These are phyloP conservation scores for Drosophila testacea DNA, from an alignment of 2,888 invertebrate genomes.

Conservation along the genomic window DNA sequence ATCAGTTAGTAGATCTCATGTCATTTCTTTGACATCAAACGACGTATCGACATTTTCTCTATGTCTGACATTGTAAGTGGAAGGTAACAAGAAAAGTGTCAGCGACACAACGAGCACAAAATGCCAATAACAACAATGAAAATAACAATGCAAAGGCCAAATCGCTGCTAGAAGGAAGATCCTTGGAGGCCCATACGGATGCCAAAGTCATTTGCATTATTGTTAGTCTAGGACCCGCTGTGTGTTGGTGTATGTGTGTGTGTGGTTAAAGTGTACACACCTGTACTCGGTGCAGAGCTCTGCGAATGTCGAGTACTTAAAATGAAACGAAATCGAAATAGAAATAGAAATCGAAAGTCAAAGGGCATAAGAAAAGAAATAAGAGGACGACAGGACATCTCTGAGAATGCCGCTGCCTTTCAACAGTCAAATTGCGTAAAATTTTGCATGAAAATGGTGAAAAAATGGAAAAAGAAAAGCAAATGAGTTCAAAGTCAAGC, in stretches of 20 bases:
- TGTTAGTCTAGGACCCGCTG: constrained; percentile 39
- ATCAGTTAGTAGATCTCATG: constrained; percentile 9
- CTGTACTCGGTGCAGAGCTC: constrained; percentile 22
- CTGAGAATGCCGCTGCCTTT: constrained; percentile 11
- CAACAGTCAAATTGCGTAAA: constrained; percentile 62
- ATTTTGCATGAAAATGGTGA: constrained; percentile 45
- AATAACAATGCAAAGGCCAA: constrained; percentile 30
- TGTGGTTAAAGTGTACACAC: constrained; percentile 24
- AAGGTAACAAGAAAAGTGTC: constrained; percentile 57
- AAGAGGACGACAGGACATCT: constrained; percentile 26
- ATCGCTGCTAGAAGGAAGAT: constrained; percentile 28
- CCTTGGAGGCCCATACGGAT: constrained; percentile 61
- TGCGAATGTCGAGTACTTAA: constrained; percentile 48
- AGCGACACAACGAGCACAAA: constrained; percentile 42
- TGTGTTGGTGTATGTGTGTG: constrained; percentile 19
- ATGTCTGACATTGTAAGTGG: constrained; percentile 14
- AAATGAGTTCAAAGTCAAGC: constrained; percentile 63
- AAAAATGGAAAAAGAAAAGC: constrained; percentile 31
- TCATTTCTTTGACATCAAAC: constrained; percentile 43
- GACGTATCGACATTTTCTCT: constrained; percentile 21
- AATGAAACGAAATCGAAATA: constrained; percentile 59
- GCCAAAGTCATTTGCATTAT: constrained; percentile 80
- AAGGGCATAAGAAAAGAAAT: constrained; percentile 43
- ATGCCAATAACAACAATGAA: constrained; percentile 21
- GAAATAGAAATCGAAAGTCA: constrained; percentile 71